Conservation (phyloP, 2,113 vertebrate species). For the Perccottus glenii region DNA sequence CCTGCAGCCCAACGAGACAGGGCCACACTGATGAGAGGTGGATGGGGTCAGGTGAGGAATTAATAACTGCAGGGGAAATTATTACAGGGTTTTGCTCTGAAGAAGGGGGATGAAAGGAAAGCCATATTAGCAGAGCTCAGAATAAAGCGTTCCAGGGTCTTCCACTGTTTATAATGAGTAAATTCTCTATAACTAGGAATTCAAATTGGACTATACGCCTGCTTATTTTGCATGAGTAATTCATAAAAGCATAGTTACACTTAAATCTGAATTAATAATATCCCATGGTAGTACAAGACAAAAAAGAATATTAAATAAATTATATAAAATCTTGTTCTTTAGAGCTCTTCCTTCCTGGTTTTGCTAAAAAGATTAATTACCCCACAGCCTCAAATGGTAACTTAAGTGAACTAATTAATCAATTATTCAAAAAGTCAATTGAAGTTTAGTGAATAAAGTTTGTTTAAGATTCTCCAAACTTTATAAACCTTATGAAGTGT, state of each 20-base stretch:
- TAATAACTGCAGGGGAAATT: slow-evolving; percentile 60
- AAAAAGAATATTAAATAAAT: background rate
- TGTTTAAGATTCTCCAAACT: too few relatives aligned
- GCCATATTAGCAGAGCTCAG: slow-evolving; percentile 30
- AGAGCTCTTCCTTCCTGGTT: background rate
- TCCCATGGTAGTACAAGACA: background rate
- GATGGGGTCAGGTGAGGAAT: slow-evolving; percentile 40
- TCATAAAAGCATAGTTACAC: background rate
- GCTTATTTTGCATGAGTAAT: background rate
- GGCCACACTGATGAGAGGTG: slow-evolving; percentile 39
- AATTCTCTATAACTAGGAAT: background rate
- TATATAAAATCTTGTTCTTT: background rate
- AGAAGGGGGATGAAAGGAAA: slow-evolving; percentile 48
- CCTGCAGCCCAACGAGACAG: slow-evolving; percentile 38
- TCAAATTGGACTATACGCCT: too few relatives aligned
- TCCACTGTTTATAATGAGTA: background rate
- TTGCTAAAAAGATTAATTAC: background rate
- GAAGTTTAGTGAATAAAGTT: background rate
- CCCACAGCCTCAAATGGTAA: background rate
- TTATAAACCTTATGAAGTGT: too few relatives aligned
- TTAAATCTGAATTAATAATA: background rate
- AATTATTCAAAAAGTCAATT: background rate
- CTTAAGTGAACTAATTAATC: background rate
- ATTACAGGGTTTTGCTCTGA: slow-evolving; percentile 52
- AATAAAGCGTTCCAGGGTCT: slow-evolving; percentile 13